Evolutionary conservation across 53 echinoderm and acorn worm species (phyloP).

Genomic region (Holothuria scabra): DNA sequence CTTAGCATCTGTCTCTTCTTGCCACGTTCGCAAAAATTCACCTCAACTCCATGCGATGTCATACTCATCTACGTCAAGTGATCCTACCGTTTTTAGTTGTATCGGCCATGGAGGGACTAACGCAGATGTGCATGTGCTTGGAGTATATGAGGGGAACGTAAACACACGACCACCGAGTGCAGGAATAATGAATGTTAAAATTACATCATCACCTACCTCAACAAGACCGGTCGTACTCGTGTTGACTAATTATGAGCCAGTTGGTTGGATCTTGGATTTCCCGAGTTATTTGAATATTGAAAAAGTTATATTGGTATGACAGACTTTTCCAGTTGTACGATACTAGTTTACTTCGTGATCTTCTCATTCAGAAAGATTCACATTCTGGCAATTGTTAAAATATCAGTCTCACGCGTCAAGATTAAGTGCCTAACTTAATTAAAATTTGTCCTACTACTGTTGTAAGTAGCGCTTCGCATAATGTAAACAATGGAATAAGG

Average conservation of each 20-base stretch:
- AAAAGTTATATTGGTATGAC: slow-evolving; percentile 69
- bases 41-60: slow-evolving; percentile 14
- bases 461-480: too few species aligned
- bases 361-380: too few species aligned
- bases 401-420: too few species aligned
- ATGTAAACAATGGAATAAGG: too few species aligned
- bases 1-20: slow-evolving; percentile 47
- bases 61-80: background rate
- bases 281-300: slow-evolving; percentile 42
- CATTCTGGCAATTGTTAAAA: too few species aligned
- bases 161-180: slow-evolving; percentile 74
- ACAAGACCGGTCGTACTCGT: slow-evolving; percentile 64
- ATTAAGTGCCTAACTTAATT: too few species aligned
- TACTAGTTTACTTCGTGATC: too few species aligned
- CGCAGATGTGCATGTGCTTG: slow-evolving; percentile 61
- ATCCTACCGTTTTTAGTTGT: slow-evolving; percentile 54
- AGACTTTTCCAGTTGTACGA: background rate
- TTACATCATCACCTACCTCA: slow-evolving; percentile 15
- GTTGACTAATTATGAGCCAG: slow-evolving; percentile 75
- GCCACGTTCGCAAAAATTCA: slow-evolving; percentile 52
- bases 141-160: slow-evolving; percentile 78
- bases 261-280: slow-evolving; percentile 69
- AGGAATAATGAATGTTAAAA: slow-evolving; percentile 66
- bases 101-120: slow-evolving; percentile 49
- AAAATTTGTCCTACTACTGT: too few species aligned